Evolutionary conservation across 2,888 invertebrate genomes (phyloP), one percentile per base, ranked within the genome.

Genomic region (Aricia artaxerxes): DNA sequence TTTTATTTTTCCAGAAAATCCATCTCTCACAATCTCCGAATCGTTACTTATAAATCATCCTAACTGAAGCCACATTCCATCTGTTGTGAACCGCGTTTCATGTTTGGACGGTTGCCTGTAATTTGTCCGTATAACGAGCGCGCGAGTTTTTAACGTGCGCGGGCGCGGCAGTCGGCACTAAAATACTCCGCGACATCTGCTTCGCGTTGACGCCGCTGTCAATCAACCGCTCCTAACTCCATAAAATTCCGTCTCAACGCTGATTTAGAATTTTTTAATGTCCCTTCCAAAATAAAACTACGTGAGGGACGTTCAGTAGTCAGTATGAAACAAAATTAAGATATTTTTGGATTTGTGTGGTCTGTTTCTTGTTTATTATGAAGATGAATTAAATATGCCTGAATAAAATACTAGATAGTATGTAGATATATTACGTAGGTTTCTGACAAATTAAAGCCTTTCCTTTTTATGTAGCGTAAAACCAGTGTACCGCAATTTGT

Each of bases 101-200:
- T 35, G 7, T 76, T 76, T 76, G 76, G 76, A 76, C 76, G 35
- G 76, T 35, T 76, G 76, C 76, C 76, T 76, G 57, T 76, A 76
- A 76, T 76, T 76, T 76, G 76, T 76, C 76, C 57, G 53, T 76
- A 76, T 76, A 76, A 53, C 57, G 57, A 53, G 57, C 76, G 53
- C 1, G 53, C 16, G 76, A 4, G 57, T 61, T 73, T 78, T 31
- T 60, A 40, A 57, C 3, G 57, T 57, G 57, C 57, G 60, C 31
- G 78, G 16, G 73, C 57, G 44, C 31, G 53, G 57, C n/a, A 57
- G 40, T 61, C 31, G 53, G 57, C n/a, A 57, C 57, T 61, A 78
- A 78, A 78, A 78, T 78, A 78, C 60, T 38, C 61, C 73, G 73
- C 44, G 78, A 78, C 78, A 78, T 78, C 78, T 78, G 78, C 72